phyloP scores from a whole-genome alignment of 2,797 vertebrate species.

The Schizothorax lantsangensis region DNA sequence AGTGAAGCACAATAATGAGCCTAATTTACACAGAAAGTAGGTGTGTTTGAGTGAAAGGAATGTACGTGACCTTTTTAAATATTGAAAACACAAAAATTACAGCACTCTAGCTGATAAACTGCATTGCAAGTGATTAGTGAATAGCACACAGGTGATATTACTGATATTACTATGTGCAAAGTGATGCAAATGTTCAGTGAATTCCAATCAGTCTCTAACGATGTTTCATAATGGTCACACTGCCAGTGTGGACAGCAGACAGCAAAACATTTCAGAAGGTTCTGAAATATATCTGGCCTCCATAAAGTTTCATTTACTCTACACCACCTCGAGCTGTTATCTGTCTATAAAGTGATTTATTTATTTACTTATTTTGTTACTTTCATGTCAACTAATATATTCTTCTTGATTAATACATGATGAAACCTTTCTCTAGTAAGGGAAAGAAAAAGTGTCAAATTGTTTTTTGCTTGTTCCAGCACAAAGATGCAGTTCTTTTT shows the following conservation, averaged over 20 bases:
- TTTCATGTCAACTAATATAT: neutral
- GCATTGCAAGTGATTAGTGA: neutral
- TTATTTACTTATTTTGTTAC: neutral
- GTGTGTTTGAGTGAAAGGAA: neutral
- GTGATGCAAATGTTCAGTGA: neutral
- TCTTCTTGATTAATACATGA: neutral
- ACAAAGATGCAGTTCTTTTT: neutral
- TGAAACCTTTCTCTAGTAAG: neutral
- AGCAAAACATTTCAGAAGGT: neutral
- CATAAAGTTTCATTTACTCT: neutral
- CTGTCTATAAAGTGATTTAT: neutral
- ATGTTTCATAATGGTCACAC: neutral
- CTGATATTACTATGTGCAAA: neutral
- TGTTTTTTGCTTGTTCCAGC: neutral
- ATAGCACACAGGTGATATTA: too few species aligned
- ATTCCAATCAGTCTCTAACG: neutral
- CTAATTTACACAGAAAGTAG: neutral
- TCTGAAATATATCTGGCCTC: neutral
- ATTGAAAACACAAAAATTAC: neutral
- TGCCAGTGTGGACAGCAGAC: neutral
- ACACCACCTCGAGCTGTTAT: neutral
- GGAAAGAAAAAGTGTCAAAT: neutral
- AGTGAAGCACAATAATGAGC: neutral
- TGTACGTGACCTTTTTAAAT: too few species aligned
- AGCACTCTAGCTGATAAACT: neutral